A percentile compares a stretch with the other conserved stretches of the same genome.
Conservation (phyloP, 1,140 invertebrate species). For the Drepana arcuata region DNA sequence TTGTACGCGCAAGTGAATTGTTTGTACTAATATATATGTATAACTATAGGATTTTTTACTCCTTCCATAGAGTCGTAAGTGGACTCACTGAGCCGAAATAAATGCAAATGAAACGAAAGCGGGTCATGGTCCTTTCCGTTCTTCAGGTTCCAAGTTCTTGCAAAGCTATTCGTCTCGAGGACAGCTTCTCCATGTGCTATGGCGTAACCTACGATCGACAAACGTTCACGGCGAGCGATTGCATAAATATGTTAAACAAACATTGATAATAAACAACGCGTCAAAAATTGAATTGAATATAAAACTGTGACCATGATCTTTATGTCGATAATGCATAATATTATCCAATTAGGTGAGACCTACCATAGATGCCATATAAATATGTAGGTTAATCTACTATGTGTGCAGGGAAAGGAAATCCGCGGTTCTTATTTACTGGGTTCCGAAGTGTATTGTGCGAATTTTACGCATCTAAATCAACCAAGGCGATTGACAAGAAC, state of each 20-base stretch:
- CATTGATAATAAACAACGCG: conserved; percentile 3
- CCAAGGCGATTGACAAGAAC: no score
- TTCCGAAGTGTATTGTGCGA: no score
- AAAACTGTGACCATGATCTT: background rate
- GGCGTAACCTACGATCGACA: conserved; percentile 28
- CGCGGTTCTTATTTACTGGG: no score
- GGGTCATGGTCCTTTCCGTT: conserved; percentile 49
- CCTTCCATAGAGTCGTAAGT: no score
- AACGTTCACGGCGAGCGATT: conserved; percentile 28
- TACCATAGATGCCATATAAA: no score
- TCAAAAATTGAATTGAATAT: background rate
- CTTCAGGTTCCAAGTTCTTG: conserved; percentile 38
- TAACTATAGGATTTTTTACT: no score
- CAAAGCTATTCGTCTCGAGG: conserved; percentile 25
- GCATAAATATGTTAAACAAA: conserved; percentile 28
- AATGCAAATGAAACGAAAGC: conserved; percentile 27
- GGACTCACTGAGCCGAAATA: no score
- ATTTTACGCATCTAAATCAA: no score
- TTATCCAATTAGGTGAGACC: conserved; percentile 17
- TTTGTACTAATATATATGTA: no score
- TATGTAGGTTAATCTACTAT: conserved; percentile 4
- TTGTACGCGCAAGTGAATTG: no score
- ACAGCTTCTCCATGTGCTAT: conserved; percentile 31
- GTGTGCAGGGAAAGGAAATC: conserved; percentile 4
- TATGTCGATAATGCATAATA: background rate